A percentile compares a stretch with the other conserved stretches of the same genome.
Conservation (phyloP, 2,113 vertebrate genomes). For the Loxodonta africana region DNA sequence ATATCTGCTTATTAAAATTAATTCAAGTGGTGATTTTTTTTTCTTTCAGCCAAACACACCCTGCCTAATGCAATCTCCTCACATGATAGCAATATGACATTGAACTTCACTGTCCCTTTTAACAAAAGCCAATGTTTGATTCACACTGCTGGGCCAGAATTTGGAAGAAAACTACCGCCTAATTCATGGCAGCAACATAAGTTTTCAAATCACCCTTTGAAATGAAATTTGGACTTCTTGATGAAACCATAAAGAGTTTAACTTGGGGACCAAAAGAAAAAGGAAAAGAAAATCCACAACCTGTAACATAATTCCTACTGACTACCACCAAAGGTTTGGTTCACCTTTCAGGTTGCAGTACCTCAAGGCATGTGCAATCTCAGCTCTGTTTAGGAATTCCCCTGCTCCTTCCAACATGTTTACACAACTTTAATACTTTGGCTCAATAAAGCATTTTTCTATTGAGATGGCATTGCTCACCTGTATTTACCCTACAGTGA, state of each 20-base stretch:
- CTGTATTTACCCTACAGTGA: conserved; percentile 77
- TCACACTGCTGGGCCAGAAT: background rate
- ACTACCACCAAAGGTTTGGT: conserved; percentile 56
- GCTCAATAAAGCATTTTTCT: conserved; percentile 83
- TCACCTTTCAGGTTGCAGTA: conserved; percentile 74
- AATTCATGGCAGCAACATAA: background rate
- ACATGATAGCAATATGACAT: background rate
- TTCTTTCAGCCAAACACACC: background rate
- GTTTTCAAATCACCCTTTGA: conserved; percentile 51
- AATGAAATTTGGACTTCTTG: conserved; percentile 55
- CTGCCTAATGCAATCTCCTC: background rate
- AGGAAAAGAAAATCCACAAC: conserved; percentile 37
- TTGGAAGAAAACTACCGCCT: conserved; percentile 8
- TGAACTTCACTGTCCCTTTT: background rate
- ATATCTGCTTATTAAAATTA: background rate
- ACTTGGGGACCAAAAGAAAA: background rate
- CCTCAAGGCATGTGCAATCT: conserved; percentile 71
- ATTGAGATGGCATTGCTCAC: conserved; percentile 77
- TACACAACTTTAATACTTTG: conserved; percentile 73
- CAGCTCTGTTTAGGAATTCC: conserved; percentile 79
- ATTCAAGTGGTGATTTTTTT: background rate
- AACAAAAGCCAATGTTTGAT: background rate
- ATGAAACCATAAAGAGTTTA: conserved; percentile 6
- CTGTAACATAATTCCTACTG: conserved; percentile 45
- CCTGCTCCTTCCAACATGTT: conserved; percentile 76